Base-by-base conservation (phyloP, 2,888 invertebrate species). In the Nomada fabriciana region DNA sequence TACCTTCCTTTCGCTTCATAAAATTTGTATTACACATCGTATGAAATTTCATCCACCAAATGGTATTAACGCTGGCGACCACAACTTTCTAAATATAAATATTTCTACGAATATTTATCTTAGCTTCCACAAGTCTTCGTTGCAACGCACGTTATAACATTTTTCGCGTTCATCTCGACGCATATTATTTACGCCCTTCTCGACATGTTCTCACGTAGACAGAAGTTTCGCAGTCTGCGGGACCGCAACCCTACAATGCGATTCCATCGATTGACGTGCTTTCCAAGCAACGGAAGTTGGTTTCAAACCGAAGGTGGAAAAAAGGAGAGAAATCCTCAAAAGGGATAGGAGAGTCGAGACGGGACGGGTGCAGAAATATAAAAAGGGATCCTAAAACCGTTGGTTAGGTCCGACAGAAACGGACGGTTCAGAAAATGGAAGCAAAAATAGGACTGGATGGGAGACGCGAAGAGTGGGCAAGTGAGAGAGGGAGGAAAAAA, bases 241-340 rank as follows among this genome's bases (percentile, higher is more conserved):
- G 25, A 43, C 15, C 60, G 9, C 15, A n/a, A 47, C n/a, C 29
- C 36, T 59, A 57, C 64, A 79, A 59, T 64, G 47, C 69, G 63
- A 72, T 55, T 36, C 25, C 52, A 73, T 82, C 75, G 65, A 82
- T 85, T 23, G 63, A 70, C 74, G 57, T 53, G 60, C 64, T 68
- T 65, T 50, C 20, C 57, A 42, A 52, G 2, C 43, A 64, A 59
- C 68, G 72, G 47, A 67, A 73, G 61, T 78, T 78, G 68, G 67
- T 68, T 53, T 50, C 23, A 59, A 15, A 61, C 57, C 68, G 29
- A 67, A 25, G 42, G 52, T 36, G 36, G 76, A 80, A 75, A 64
- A 29, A 18, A 50, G 7, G 18, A 4, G 55, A 2, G 71, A 63
- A 53, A 42, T 15, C 50, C 25, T 18, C 65, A 36, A 53, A 15